Evolutionary conservation across 2,888 invertebrate genomes (phyloP), one percentile per base, ranked within the genome.

Genomic region (Polydrusus pterygomalis): DNA sequence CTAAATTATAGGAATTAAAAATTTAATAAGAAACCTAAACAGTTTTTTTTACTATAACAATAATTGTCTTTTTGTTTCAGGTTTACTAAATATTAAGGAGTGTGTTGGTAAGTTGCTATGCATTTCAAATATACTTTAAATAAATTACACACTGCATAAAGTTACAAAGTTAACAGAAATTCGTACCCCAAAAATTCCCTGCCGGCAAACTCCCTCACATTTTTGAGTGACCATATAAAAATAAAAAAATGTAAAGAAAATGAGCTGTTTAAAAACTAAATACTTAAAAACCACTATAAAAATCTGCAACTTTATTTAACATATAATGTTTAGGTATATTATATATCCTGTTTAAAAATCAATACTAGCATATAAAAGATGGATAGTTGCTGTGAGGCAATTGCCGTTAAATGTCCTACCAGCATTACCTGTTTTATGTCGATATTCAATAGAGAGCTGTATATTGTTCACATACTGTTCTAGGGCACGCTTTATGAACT

Each of bases 401-500:
- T 63, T n/a, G 49, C 49, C 30, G 49, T 30, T 49, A 51, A 49
- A 65, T 65, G 49, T 65, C 51, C 65, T 18, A 65, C 65, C 34
- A 65, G 65, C 51, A 65, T 65, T 51, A 65, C 38, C 65, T 51
- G 65, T 49, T 65, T 65, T 51, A 65, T 30, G 34, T 25, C 65
- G 18, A 65, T 65, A 51, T 65, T 38, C 47, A 51, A 51, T 65
- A 49, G 34, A 49, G 34, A 18, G 17, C n/a, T 64, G 30, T 25
- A n/a, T 20, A 64, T 64, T 64, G 45, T 65, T 65, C 58, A 34
- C n/a, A 34, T 38, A 60, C 58, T 60, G 58, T 17, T 17, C 25
- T 60, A 60, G 38, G 38, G 18, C 38, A 60, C 58, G 58, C 18
- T 60, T 18, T 60, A 60, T 60, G 58, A 60, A 15, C 30, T 60